phyloP scores from a whole-genome alignment of 2,113 vertebrate species.

The Triplophysa dalaica region DNA sequence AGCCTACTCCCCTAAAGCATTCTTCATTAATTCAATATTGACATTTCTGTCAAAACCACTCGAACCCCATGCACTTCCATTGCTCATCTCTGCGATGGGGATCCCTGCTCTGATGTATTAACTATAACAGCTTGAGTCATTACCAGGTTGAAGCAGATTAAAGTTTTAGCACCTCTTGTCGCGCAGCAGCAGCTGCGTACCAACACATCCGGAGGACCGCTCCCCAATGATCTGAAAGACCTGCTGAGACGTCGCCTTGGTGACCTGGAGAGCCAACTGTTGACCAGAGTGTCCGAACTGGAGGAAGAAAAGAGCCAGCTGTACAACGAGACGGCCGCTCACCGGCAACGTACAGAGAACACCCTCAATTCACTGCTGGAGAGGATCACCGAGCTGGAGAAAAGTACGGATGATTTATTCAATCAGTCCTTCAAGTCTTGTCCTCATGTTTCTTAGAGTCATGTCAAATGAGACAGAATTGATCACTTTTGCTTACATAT shows the following conservation, averaged over 20 bases:
- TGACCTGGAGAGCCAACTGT: slow-evolving; percentile 88
- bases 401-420: slow-evolving; percentile 74
- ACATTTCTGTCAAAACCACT: neutral
- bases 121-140: neutral
- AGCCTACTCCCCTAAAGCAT: neutral
- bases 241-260: slow-evolving; percentile 87
- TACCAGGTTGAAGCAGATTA: slow-evolving; percentile 8
- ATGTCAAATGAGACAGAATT: slow-evolving; percentile 1
- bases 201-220: slow-evolving; percentile 73
- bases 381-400: slow-evolving; percentile 90
- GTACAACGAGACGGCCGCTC: slow-evolving; percentile 91
- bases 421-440: neutral
- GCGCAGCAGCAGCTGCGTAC: slow-evolving; percentile 86
- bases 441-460: neutral
- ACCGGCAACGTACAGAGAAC: slow-evolving; percentile 90
- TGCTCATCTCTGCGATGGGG: neutral
- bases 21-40: neutral
- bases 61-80: neutral
- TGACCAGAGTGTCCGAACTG: slow-evolving; percentile 91
- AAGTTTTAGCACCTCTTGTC: slow-evolving; percentile 21
- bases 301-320: slow-evolving; percentile 94
- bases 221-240: slow-evolving; percentile 85
- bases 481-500: neutral
- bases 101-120: neutral
- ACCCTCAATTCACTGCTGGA: slow-evolving; percentile 87